Conservation (phyloP, 2,888 invertebrate species). For the Sceliomorpha sp. region DNA sequence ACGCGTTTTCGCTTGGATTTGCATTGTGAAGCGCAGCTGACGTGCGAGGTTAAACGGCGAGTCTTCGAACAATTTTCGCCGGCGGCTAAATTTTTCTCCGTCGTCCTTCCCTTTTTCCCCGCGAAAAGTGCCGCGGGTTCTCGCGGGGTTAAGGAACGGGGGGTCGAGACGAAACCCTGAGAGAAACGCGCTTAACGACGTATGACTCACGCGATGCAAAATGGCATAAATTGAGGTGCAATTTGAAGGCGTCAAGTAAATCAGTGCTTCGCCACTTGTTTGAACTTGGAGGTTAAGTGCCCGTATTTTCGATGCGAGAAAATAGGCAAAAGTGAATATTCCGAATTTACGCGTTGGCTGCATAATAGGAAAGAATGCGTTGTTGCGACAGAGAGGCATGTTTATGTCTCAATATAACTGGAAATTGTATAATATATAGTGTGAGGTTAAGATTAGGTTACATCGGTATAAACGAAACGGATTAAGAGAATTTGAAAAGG, state of each 20-base stretch:
- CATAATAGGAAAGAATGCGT: constrained; percentile 35
- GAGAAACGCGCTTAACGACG: constrained; percentile 23
- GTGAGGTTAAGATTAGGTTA: too few relatives aligned
- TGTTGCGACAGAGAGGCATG: constrained; percentile 27
- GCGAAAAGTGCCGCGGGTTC: constrained; percentile 13
- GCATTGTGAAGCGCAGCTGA: not conserved
- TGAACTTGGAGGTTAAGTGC: constrained; percentile 24
- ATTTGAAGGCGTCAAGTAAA: constrained; percentile 42
- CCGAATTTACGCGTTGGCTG: constrained; percentile 12
- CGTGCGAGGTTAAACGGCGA: too few relatives aligned
- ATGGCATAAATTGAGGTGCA: constrained; percentile 41
- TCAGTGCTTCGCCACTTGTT: constrained; percentile 39
- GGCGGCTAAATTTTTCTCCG: too few relatives aligned
- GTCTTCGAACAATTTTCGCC: too few relatives aligned
- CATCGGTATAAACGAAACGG: too few relatives aligned
- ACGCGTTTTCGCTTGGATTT: not conserved
- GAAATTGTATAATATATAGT: constrained; percentile 32
- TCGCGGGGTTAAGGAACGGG: constrained; percentile 13
- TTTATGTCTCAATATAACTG: constrained; percentile 39
- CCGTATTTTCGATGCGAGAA: constrained; percentile 25
- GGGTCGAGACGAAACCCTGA: constrained; percentile 26
- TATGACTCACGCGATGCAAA: constrained; percentile 39
- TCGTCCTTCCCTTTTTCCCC: too few relatives aligned
- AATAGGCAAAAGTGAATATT: constrained; percentile 40
- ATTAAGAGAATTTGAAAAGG: too few relatives aligned